Evolutionary conservation across 2,888 invertebrate species (phyloP), one percentile per base, ranked within the genome.

Genomic region (Bombylius discolor): DNA sequence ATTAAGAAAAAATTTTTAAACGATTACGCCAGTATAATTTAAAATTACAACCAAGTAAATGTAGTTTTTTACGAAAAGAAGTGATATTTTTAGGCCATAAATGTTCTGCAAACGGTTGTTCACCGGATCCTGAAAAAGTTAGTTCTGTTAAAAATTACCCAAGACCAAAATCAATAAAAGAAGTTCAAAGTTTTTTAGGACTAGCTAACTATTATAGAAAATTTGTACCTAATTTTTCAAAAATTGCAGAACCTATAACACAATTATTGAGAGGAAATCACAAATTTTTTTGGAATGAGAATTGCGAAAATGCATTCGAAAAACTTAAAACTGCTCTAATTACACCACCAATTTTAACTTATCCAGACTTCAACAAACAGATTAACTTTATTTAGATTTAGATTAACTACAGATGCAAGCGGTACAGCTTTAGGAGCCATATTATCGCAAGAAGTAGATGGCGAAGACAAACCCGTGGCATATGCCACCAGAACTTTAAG

Each of bases 131-230:
- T 2, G 58, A 59, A 57, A 64, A 34, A 14, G 52, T 47, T 59
- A 48, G 61, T 9, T 61, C 63, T 1, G 58, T 68, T 7, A 46
- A 62, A 46, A 57, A 64, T 0, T 65, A 62, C n/a, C 65, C 64
- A 1, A 36, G 60, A 12, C 67, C 66, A 0, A 52, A 42, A 47
- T 53, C 52, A 36, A 34, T 23, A 23, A 59, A 56, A 5, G 61
- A 65, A 54, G 64, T 67, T 0, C 64, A 64, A 62, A 55, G 72
- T 72, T 55, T 48, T 32, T 13, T 5, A 13, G 48, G 48, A 8
- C 14, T 48, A 32, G 48, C 33, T 11, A 32, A 32, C 11, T 48
- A 11, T 32, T 49, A 34, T 12, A 31, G 49, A 13, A 49, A 36
- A 9, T 49, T 34, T n/a, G 70, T 73, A 12, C 50, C 53, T 51